Percentiles rank a stretch among this genome's conserved stretches.
Evolutionary conservation across 2,888 invertebrate genomes (phyloP).

Genomic region (Limulus polyphemus): DNA sequence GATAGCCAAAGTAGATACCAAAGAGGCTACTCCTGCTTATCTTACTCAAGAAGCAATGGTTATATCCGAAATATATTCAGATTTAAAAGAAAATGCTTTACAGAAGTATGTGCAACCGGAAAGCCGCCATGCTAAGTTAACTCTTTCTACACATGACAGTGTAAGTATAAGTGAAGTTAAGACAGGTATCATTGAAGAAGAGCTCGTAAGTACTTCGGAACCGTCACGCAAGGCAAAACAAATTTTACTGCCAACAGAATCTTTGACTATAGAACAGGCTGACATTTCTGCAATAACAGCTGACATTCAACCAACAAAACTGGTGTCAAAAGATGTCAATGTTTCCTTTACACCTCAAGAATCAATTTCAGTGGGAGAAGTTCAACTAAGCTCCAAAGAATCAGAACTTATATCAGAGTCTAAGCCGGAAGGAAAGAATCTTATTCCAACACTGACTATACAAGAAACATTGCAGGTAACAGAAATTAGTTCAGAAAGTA

Average conservation of each 20-base stretch:
- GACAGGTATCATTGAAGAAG: background rate
- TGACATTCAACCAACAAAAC: conserved; percentile 1
- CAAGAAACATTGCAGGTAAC: conserved; percentile 15
- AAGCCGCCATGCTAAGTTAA: background rate
- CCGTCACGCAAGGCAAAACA: background rate
- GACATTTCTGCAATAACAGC: conserved; percentile 1
- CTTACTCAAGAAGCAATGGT: conserved; percentile 12
- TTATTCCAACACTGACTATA: conserved; percentile 5
- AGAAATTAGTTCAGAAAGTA: conserved; percentile 16
- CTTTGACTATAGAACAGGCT: conserved; percentile 1
- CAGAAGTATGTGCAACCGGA: too few species aligned
- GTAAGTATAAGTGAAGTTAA: background rate
- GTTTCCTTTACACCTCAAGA: conserved; percentile 12
- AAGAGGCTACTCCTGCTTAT: conserved; percentile 4
- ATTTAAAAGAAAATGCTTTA: background rate
- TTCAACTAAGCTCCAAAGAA: conserved; percentile 3
- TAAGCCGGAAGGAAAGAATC: conserved; percentile 7
- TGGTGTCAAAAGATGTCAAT: conserved; percentile 1
- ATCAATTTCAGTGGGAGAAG: conserved; percentile 13
- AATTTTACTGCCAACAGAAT: background rate
- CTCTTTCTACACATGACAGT: background rate
- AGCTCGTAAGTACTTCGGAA: background rate
- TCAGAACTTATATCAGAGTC: too few species aligned
- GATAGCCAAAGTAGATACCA: background rate
- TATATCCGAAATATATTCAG: conserved; percentile 9